These are phyloP conservation scores for Trachelus stipa DNA, from an alignment of 2,888 invertebrate species.

Conservation along the genomic window DNA sequence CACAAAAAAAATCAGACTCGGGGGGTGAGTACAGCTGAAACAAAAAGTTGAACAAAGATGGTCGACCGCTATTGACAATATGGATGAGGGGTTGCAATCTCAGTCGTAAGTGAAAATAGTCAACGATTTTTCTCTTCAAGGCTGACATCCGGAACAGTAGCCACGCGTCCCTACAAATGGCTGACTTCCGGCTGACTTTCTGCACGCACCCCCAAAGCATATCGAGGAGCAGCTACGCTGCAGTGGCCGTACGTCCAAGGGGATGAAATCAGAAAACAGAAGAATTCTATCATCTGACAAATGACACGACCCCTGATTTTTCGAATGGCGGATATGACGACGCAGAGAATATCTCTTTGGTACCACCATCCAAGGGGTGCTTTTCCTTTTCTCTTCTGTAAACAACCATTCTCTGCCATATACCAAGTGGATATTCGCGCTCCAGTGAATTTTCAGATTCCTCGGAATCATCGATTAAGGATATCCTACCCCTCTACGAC, in stretches of 20 bases:
- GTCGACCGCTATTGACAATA: not conserved
- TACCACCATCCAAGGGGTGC: not conserved
- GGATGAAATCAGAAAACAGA: slow-evolving; percentile 29
- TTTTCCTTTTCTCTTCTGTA: slow-evolving; percentile 26
- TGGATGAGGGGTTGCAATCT: not conserved
- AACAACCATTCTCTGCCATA: slow-evolving; percentile 24
- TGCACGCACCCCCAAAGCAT: not conserved
- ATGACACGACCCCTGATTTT: slow-evolving; percentile 55
- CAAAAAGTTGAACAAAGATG: slow-evolving; percentile 14
- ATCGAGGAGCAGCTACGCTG: not conserved
- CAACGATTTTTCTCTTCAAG: not conserved
- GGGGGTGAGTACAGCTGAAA: not conserved
- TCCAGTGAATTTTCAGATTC: slow-evolving; percentile 62
- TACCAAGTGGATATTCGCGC: slow-evolving; percentile 29
- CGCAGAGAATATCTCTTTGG: slow-evolving; percentile 37
- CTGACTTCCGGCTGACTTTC: slow-evolving; percentile 25
- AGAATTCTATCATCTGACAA: slow-evolving; percentile 37
- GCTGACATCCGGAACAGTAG: not conserved
- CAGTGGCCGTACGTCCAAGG: not conserved
- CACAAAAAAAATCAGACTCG: not conserved
- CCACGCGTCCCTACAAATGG: slow-evolving; percentile 35
- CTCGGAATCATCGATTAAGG: slow-evolving; percentile 53
- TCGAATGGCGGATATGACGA: slow-evolving; percentile 55
- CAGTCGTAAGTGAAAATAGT: not conserved
- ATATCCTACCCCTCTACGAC: not conserved